Base-by-base conservation (phyloP, 2,113 vertebrate genomes). In the Mixornis gularis region DNA sequence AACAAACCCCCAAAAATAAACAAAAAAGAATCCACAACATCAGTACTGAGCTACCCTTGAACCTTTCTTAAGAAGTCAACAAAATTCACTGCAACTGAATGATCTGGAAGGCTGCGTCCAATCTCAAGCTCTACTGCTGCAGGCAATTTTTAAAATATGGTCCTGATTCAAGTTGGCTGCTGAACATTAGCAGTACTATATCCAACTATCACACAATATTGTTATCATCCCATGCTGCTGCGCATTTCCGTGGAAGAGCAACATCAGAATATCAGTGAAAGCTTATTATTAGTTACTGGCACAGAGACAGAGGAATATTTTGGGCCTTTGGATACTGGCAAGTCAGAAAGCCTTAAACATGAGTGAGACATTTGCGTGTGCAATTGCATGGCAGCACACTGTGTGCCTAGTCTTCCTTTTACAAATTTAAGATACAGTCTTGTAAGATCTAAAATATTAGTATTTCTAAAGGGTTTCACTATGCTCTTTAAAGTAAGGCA, bases 201-300 rank as follows among this genome's bases (percentile, higher is more conserved):
- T 69, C 65, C n/a, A 92, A 49, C 60, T 87, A 73, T 44, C 82
- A 76, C 36, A 38, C 40, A 81, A 17, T 60, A 51, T 2, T 76
- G 70, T 85, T 72, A 93, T 85, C 86, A 52, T 38, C 43, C 27
- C 62, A 19, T 60, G 48, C 58, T 88, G 59, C 77, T 64, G 44
- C 3, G 44, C 66, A 55, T 66, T 89, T 72, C 66, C 51, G 43
- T 48, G 53, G 46, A 95, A 82, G 21, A 72, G 59, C 55, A 89
- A 68, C 77, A 92, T 72, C 89, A 85, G 90, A 96, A 92, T 69
- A 93, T 58, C 89, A 92, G 26, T 72, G 86, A 81, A 96, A 92
- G 86, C 29, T 21, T 78, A 92, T 89, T 80, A 95, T 83, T 88
- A 90, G 92, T 68, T 81, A 86, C 92, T 87, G 91, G 91, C 82